Base-by-base conservation (phyloP, 92 coral and sea anemone genomes). In the Siderastrea radians region DNA sequence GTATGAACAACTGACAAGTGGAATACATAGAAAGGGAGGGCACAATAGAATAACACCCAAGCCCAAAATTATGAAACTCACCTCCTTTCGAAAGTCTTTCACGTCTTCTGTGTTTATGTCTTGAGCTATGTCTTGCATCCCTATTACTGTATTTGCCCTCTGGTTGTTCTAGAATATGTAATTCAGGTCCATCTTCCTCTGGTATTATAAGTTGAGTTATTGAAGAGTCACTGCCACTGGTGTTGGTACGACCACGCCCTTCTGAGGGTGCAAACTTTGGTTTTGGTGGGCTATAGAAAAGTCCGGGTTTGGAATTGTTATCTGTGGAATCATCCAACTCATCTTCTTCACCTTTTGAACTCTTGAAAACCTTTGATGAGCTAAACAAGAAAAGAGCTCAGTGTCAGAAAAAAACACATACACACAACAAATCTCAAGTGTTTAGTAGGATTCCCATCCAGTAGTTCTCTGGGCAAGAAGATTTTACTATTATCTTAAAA, bases 171-270 rank as follows among this genome's bases (percentile, higher is more conserved):
- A 14, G 43, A 3, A 73, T 4, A 2, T 16, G 58, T 7, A 47
- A 84, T 72, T 89, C 93, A 84, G 38, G 38, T 26, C 82, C 85
- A 7, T 78, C 82, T 52, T 95, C 96, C 50, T 90, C 96, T 49
- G 80, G 88, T 48, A 90, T 89, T 59, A 95, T 93, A 14, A 95
- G 86, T 16, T 80, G 86, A 19, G 92, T 63, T 15, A 88, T 91
- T 7, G 95, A 95, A 11, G 86, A 84, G 68, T 84, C 93, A 68
- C 98, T 93, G 7, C 88, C 84, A 59, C 79, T 86, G 3, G 92
- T 79, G 19, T 80, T 78, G 43, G 79, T 74, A 5, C 93, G 89
- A 12, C 75, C 61, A n/a, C 74, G 87, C 38, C 88, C 84, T 12
- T 60, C 51, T 9, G 86, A 5, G 16, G 90, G 60, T 75, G 50